A percentile compares a stretch with the other conserved stretches of the same genome.
These are phyloP conservation scores for Meriones psammophilus DNA, from an alignment of 2,797 vertebrate species.

Conservation along the genomic window DNA sequence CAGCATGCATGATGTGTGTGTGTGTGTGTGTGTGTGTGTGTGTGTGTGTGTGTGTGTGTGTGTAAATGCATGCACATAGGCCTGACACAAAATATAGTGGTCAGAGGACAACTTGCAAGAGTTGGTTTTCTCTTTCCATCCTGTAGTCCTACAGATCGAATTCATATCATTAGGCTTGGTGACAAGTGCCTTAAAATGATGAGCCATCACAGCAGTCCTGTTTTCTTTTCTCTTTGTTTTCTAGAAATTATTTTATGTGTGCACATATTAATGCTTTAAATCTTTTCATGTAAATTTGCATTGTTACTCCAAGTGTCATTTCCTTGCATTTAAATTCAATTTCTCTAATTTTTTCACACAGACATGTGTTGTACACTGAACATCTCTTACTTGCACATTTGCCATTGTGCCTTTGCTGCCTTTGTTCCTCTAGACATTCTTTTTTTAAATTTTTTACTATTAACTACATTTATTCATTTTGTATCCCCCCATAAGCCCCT, in stretches of 20 bases:
- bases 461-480: too few relatives aligned
- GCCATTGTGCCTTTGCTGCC: neutral
- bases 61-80: neutral
- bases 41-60: neutral
- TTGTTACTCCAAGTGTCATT: too few relatives aligned
- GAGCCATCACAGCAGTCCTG: neutral
- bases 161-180: too few relatives aligned
- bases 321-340: neutral
- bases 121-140: neutral
- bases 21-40: neutral
- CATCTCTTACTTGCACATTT: neutral
- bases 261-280: neutral
- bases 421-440: neutral
- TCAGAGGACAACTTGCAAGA: neutral
- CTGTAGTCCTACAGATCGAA: neutral
- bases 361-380: neutral
- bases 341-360: neutral
- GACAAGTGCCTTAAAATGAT: neutral
- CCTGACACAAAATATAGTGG: neutral
- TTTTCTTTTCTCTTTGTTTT: neutral
- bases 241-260: neutral
- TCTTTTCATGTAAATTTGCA: neutral
- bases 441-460: too few relatives aligned
- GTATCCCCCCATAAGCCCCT: too few relatives aligned
- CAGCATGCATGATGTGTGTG: neutral